phyloP scores from a whole-genome alignment of 1,140 invertebrate species.

The Trachymyrmex cornetzi region DNA sequence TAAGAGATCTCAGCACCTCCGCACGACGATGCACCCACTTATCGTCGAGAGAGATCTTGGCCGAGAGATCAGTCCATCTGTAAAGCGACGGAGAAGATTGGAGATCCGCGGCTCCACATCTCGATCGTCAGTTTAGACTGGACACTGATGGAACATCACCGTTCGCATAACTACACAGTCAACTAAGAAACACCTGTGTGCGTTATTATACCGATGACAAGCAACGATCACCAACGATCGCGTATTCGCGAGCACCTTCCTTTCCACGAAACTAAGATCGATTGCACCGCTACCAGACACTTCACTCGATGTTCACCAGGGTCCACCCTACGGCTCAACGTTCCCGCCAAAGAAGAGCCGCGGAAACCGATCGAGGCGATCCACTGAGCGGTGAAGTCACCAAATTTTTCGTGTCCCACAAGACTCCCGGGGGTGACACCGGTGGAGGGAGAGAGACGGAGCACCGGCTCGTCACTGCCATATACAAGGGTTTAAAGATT shows the following conservation, averaged over 20 bases:
- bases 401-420: slow-evolving; percentile 19
- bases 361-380: slow-evolving; percentile 15
- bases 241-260: slow-evolving; percentile 25
- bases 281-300: slow-evolving; percentile 45
- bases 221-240: slow-evolving; percentile 26
- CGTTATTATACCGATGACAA: not conserved
- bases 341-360: slow-evolving; percentile 29
- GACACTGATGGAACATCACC: not conserved
- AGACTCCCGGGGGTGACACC: slow-evolving; percentile 42
- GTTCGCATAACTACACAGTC: slow-evolving; percentile 21
- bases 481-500: slow-evolving; percentile 37
- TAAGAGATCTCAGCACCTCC: not conserved
- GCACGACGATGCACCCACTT: not conserved
- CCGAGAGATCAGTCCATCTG: slow-evolving; percentile 11
- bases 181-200: not conserved
- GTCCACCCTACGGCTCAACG: slow-evolving; percentile 19
- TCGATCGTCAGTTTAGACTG: slow-evolving; percentile 16
- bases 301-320: slow-evolving; percentile 40
- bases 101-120: slow-evolving; percentile 31
- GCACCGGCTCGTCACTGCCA: slow-evolving; percentile 34
- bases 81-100: not conserved
- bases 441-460: slow-evolving; percentile 33
- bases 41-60: not conserved
- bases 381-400: slow-evolving; percentile 36
- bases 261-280: slow-evolving; percentile 21